phyloP scores from a whole-genome alignment of 2,113 vertebrate genomes.

The Cephalopterus ornatus region DNA sequence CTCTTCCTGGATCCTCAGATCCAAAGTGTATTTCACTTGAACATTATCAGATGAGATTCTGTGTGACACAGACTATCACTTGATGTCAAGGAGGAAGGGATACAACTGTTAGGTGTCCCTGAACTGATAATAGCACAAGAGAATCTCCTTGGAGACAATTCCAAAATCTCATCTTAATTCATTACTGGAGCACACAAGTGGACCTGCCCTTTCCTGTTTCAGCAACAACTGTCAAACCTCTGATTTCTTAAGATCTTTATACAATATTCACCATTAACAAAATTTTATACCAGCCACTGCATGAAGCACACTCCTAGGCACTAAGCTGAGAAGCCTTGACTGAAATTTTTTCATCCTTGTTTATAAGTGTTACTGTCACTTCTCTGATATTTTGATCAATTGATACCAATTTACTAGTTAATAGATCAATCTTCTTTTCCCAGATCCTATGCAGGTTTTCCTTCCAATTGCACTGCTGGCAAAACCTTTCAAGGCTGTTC shows the following conservation, averaged over 20 bases:
- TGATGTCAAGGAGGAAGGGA: not conserved
- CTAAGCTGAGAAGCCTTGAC: not conserved
- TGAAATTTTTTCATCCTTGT: not conserved
- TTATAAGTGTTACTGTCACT: not conserved
- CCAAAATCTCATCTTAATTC: not conserved
- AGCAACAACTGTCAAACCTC: not conserved
- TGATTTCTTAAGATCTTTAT: not conserved
- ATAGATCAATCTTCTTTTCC: conserved; percentile 1
- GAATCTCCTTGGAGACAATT: not conserved
- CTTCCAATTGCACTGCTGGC: not conserved
- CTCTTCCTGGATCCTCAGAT: not conserved
- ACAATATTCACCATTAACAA: not conserved
- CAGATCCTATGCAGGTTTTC: not conserved
- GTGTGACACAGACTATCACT: not conserved
- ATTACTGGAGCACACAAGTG: not conserved
- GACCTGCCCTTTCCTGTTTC: not conserved
- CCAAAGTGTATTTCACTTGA: not conserved
- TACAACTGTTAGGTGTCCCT: not conserved
- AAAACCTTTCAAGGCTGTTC: conserved; percentile 18
- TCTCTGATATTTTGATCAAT: not conserved
- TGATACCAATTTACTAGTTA: conserved; percentile 1
- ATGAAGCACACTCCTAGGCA: not conserved
- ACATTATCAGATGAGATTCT: not conserved
- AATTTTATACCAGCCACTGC: not conserved
- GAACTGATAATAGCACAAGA: not conserved